Evolutionary conservation across 2,888 invertebrate genomes (phyloP).

Genomic region (Andrena praecox): DNA sequence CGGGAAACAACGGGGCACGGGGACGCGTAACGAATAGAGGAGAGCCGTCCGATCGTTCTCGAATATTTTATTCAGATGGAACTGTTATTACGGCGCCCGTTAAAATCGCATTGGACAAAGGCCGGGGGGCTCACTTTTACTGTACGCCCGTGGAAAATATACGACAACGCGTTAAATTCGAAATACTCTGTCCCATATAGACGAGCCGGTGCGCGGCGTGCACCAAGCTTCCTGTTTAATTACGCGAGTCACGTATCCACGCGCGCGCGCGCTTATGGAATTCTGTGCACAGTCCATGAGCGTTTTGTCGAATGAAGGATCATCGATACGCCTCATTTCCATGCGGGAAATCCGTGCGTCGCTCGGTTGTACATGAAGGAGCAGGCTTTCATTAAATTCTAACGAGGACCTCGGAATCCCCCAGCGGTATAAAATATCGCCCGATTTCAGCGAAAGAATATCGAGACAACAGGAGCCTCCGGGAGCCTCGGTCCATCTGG

Average conservation of each 20-base stretch:
- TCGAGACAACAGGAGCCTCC: neutral
- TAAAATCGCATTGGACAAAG: conserved; percentile 29
- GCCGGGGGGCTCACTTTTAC: conserved; percentile 27
- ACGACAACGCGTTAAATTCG: conserved; percentile 32
- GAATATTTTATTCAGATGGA: conserved; percentile 39
- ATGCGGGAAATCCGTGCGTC: conserved; percentile 15
- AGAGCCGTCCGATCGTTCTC: conserved; percentile 13
- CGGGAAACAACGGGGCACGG: neutral
- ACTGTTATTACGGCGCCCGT: neutral
- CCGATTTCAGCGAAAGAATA: neutral
- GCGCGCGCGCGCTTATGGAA: conserved; percentile 25
- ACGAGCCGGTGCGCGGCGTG: too few relatives aligned
- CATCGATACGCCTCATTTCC: conserved; percentile 11
- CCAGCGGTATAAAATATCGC: too few relatives aligned
- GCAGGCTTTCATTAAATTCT: neutral
- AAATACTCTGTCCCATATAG: conserved; percentile 35
- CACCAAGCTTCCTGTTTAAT: conserved; percentile 24
- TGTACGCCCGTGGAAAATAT: conserved; percentile 19
- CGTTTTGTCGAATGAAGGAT: conserved; percentile 44
- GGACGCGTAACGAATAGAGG: conserved; percentile 21
- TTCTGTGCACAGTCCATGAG: conserved; percentile 28
- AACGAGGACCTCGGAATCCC: too few relatives aligned
- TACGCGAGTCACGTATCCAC: conserved; percentile 43
- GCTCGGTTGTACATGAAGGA: neutral
- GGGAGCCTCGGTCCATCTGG: neutral